Base-by-base conservation (phyloP, 2,888 invertebrate species). In the Pheosia tremula region DNA sequence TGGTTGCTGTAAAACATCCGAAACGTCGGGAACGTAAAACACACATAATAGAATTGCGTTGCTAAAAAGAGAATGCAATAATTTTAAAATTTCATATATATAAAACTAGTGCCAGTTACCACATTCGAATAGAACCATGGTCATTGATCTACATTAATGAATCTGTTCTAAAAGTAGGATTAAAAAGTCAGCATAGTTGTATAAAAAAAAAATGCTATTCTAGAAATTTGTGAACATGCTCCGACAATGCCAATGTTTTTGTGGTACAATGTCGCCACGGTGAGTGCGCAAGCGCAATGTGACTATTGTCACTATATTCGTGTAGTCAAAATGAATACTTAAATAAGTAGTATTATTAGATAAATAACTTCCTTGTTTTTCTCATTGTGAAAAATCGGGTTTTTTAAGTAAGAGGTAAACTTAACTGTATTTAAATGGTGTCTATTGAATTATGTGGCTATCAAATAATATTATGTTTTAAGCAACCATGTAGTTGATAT, bases 361-460 rank as follows among this genome's bases (percentile, higher is more conserved):
- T 55, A 39, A 39, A 39, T 55, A 37, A 53, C 53, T 53, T 53
- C 53, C 53, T 53, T 37, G 37, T 53, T 53, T 53, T 53, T 53
- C 11, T 1, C 13, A 41, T 2, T 36, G 36, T 7, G 9, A 13
- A 52, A 52, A 52, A 36, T 52, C 36, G 9, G 7, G 10, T 4
- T 3, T 49, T 13, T 24, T 8, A 24, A 24, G 24, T 24, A 3
- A 8, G 10, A 37, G 10, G 37, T 24, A 24, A 24, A 24, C 24
- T 24, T 24, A 24, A 24, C 24, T 24, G 24, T 24, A 24, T 24
- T 24, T 24, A 2, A 24, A 24, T 2, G 24, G 2, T 24, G 24
- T 24, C 24, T 24, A 24, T 24, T 24, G 24, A 24, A 24, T 24
- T 24, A 53, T 36, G 7, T 8, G 24, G 3, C 3, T 6, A 24